Evolutionary conservation across 2,113 vertebrate genomes (phyloP).

Genomic region (Peromyscus leucopus): DNA sequence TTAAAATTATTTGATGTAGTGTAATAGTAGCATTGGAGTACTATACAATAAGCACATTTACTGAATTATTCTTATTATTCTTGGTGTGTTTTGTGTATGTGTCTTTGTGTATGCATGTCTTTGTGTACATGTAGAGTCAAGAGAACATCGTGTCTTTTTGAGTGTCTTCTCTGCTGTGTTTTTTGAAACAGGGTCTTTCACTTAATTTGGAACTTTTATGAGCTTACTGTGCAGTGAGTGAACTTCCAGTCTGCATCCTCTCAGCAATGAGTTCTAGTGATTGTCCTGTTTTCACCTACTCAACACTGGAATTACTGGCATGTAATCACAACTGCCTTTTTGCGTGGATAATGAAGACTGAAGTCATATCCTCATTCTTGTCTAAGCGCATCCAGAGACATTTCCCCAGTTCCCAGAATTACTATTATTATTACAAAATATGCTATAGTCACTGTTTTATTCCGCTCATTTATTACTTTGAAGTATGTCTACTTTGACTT

Average conservation of each 20-base stretch:
- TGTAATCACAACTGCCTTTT: neutral
- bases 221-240: neutral
- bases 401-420: neutral
- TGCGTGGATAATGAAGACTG: neutral
- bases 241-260: neutral
- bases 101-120: neutral
- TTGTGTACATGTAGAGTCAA: neutral
- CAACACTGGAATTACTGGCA: neutral
- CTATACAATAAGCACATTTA: neutral
- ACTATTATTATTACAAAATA: neutral
- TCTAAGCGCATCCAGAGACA: neutral
- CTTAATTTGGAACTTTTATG: neutral
- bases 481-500: neutral
- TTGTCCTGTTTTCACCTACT: no score
- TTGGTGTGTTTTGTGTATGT: neutral
- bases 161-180: neutral
- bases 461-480: neutral
- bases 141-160: neutral
- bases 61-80: neutral
- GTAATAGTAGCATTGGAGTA: neutral
- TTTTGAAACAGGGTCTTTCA: neutral
- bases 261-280: neutral
- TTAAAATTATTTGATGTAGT: constrained; percentile 16
- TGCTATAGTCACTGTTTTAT: neutral
- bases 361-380: neutral